A percentile compares a stretch with the other conserved stretches of the same genome.
These are phyloP conservation scores for Stichodactyla mertensii DNA, from an alignment of 64 coral and sea anemone species.

Conservation along the genomic window DNA sequence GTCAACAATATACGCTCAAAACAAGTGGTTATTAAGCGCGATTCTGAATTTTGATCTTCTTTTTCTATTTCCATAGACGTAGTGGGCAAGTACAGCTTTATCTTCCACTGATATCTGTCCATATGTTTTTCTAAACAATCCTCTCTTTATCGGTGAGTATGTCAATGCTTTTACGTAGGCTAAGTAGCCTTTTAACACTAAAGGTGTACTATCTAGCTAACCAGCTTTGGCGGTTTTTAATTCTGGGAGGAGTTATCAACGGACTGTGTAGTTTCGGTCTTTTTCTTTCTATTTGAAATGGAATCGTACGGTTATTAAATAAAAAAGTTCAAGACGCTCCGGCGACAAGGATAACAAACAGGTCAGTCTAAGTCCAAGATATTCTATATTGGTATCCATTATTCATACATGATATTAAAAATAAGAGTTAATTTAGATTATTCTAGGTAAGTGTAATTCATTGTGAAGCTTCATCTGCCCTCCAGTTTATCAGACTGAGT, in stretches of 20 bases:
- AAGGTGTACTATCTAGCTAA: background rate
- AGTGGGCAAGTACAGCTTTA: background rate
- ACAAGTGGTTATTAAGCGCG: background rate
- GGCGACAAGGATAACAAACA: too few relatives aligned
- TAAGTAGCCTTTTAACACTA: background rate
- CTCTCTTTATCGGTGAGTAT: background rate
- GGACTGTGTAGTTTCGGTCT: too few relatives aligned
- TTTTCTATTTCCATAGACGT: background rate
- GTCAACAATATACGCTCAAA: background rate
- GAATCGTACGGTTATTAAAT: too few relatives aligned
- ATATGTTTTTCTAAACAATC: background rate
- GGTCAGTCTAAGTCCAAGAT: too few relatives aligned
- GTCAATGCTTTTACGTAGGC: background rate
- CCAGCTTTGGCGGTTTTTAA: background rate
- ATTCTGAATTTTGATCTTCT: background rate
- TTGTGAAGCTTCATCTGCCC: too few relatives aligned
- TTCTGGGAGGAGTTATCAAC: background rate
- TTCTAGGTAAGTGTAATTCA: too few relatives aligned
- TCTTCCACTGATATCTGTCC: background rate
- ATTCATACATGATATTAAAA: too few relatives aligned
- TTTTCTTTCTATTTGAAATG: too few relatives aligned
- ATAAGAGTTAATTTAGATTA: too few relatives aligned
- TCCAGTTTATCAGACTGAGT: too few relatives aligned
- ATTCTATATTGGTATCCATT: too few relatives aligned
- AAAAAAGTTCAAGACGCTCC: too few relatives aligned